Percentiles rank a stretch among this genome's conserved stretches.
Conservation (phyloP, 2,113 vertebrate species). For the Ciconia maguari region DNA sequence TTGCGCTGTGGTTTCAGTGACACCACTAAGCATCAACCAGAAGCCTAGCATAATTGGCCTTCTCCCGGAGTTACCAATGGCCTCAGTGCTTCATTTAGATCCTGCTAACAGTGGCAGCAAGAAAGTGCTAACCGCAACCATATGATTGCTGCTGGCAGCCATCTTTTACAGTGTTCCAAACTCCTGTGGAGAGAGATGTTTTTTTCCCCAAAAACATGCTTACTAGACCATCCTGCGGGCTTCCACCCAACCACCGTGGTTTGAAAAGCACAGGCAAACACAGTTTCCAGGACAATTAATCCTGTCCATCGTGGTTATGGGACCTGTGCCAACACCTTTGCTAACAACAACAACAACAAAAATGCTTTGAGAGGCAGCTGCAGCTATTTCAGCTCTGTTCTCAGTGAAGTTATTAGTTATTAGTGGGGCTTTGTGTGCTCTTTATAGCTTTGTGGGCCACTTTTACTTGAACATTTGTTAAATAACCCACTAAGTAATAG, state of each 20-base stretch:
- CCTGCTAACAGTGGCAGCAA: background rate
- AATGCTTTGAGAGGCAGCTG: background rate
- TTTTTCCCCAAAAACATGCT: background rate
- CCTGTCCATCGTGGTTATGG: background rate
- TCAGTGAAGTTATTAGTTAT: background rate
- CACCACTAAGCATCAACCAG: background rate
- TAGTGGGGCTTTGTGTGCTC: background rate
- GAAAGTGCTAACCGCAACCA: background rate
- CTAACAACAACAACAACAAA: background rate
- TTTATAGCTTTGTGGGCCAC: background rate
- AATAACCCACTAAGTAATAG: constrained; percentile 5
- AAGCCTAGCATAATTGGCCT: background rate
- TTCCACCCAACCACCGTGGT: background rate
- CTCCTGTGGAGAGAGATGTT: background rate
- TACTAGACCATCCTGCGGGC: background rate
- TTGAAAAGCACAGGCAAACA: background rate
- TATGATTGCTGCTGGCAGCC: background rate
- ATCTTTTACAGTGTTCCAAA: background rate
- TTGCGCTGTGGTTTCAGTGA: background rate
- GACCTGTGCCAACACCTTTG: background rate
- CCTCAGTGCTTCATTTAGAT: background rate
- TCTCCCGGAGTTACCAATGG: background rate
- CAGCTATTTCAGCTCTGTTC: background rate
- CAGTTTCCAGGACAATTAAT: background rate
- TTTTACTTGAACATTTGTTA: constrained; percentile 4